Evolutionary conservation across 2,797 vertebrate genomes (phyloP).

Genomic region (Molothrus aeneus): DNA sequence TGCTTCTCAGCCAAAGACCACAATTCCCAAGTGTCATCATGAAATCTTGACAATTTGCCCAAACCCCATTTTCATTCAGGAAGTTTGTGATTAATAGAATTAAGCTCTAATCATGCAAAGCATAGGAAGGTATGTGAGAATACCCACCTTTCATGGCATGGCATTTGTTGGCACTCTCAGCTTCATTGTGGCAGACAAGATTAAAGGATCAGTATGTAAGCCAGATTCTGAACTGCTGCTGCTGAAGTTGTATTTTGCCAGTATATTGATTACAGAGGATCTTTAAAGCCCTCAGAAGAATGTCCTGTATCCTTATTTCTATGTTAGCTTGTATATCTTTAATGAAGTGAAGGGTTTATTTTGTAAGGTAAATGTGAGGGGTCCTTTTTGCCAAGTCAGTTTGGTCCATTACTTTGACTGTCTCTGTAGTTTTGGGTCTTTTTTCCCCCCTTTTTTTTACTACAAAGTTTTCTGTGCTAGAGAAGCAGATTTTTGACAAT

Average conservation of each 20-base stretch:
- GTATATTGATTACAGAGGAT: slow-evolving; percentile 35
- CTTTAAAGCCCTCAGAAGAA: neutral
- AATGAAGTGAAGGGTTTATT: neutral
- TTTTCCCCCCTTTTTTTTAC: neutral
- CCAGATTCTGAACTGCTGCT: slow-evolving; percentile 12
- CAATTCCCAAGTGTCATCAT: neutral
- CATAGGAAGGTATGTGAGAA: slow-evolving; percentile 42
- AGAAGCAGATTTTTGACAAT: neutral
- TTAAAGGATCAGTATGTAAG: slow-evolving; percentile 50
- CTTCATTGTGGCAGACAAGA: slow-evolving; percentile 19
- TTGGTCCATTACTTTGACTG: neutral
- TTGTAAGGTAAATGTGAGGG: neutral
- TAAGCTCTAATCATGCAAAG: slow-evolving; percentile 33
- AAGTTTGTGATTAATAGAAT: slow-evolving; percentile 6
- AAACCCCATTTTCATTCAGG: slow-evolving; percentile 28
- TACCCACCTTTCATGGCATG: slow-evolving; percentile 39
- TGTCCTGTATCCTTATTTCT: neutral
- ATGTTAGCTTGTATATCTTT: neutral
- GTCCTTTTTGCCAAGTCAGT: neutral
- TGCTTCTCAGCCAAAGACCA: neutral
- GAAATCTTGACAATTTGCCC: slow-evolving; percentile 31
- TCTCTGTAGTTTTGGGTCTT: neutral
- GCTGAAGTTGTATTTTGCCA: neutral
- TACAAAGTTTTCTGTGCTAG: neutral
- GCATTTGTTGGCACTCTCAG: neutral